Evolutionary conservation across 2,113 vertebrate species (phyloP), one percentile per base, ranked within the genome.

Genomic region (Scopus umbretta): DNA sequence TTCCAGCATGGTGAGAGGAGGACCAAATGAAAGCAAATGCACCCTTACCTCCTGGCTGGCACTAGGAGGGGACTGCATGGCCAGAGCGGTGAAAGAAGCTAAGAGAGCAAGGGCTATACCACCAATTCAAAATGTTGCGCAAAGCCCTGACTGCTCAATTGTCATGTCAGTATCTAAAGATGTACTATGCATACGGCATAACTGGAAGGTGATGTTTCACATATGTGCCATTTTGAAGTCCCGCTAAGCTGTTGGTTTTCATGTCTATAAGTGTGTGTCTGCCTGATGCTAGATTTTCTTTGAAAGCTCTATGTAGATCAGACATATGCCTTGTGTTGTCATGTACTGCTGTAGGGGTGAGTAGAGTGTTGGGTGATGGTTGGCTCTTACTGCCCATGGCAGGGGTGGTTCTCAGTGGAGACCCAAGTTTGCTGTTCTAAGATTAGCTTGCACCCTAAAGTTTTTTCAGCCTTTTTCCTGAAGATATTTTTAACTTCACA

Each of bases 141-240:
- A 47, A 42, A 86, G 53, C 47, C 68, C 59, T 1, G 55, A 74
- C 59, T 96, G 88, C 94, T 95, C 89, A 84, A 29, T 78, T 94
- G 88, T 55, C 59, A 25, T 12, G 56, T 74, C 56, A 67, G 32
- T 14, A 10, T 66, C 84, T 80, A 32, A 49, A 92, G 88, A 93
- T 58, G 26, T 86, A 25, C 67, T 34, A 13, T 50, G 53, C 90
- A 85, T 90, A 92, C 47, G 25, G 80, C 74, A 50, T 42, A 86
- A n/a, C 82, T 92, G 45, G 79, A 80, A 93, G 88, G 71, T 88
- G 92, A 93, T 95, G 74, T 92, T 94, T 88, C 90, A 92, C 90
- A 62, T 93, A 92, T 93, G 80, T 92, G 79, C 79, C 63, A 62
- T 88, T 70, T 21, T 66, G 58, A 93, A 94, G 79, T 66, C 91